These are phyloP conservation scores for Epizoanthus scotinus DNA, from an alignment of 92 coral and sea anemone species.

Conservation along the genomic window DNA sequence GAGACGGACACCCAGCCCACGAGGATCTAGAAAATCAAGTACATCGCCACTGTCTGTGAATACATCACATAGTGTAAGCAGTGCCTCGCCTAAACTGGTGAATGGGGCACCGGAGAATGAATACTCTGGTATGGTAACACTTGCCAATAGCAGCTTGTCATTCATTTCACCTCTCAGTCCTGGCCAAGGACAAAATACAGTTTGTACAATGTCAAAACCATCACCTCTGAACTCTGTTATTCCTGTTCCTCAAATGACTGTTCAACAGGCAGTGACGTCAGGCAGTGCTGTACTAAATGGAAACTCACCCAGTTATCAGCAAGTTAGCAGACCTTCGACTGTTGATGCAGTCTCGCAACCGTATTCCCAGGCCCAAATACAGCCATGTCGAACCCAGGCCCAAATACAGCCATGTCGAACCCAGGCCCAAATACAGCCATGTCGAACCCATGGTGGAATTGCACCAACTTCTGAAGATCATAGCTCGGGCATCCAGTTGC, in stretches of 20 bases:
- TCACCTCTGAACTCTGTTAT: not conserved
- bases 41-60: slow-evolving; percentile 7
- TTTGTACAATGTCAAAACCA: not conserved
- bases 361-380: slow-evolving; percentile 8
- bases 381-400: slow-evolving; percentile 14
- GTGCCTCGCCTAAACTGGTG: slow-evolving; percentile 32
- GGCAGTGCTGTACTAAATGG: slow-evolving; percentile 6
- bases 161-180: slow-evolving; percentile 72
- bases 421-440: slow-evolving; percentile 9
- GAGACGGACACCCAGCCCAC: slow-evolving; percentile 27
- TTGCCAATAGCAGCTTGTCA: slow-evolving; percentile 63
- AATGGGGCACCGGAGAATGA: slow-evolving; percentile 34
- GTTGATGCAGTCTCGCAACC: slow-evolving; percentile 7
- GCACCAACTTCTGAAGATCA: slow-evolving; percentile 49
- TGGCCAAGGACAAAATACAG: slow-evolving; percentile 1
- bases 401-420: slow-evolving; percentile 16
- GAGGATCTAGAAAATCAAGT: not conserved
- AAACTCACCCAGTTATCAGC: slow-evolving; percentile 12
- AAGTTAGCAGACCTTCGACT: not conserved
- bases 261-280: not conserved
- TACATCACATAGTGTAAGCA: not conserved
- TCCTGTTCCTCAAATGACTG: slow-evolving; percentile 1
- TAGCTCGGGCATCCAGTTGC: slow-evolving; percentile 76
- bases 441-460: not conserved
- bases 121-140: slow-evolving; percentile 54